These are phyloP conservation scores for Neotoma lepida DNA, from an alignment of 2,113 vertebrate genomes.

Conservation along the genomic window DNA sequence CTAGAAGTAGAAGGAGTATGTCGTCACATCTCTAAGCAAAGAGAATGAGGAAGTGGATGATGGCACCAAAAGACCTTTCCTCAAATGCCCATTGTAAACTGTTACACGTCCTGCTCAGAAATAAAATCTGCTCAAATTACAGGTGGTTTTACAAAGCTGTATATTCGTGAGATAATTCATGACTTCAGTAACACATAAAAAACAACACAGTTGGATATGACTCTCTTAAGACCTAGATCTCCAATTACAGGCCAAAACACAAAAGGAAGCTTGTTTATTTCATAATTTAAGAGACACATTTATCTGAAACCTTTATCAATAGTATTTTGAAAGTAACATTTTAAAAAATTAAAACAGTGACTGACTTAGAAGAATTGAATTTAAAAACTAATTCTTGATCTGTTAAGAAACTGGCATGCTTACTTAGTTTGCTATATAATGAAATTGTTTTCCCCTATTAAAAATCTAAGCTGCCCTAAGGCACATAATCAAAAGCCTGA, in stretches of 20 bases:
- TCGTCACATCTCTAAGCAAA: neutral
- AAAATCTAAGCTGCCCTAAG: slow-evolving; percentile 47
- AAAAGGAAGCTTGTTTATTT: neutral
- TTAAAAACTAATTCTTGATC: slow-evolving; percentile 43
- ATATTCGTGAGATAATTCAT: neutral
- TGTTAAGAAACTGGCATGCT: neutral
- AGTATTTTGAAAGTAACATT: slow-evolving; percentile 38
- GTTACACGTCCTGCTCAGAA: neutral
- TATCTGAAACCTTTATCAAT: slow-evolving; percentile 22
- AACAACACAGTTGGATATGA: neutral
- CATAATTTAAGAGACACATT: slow-evolving; percentile 32
- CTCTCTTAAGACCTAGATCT: neutral
- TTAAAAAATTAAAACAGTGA: slow-evolving; percentile 22
- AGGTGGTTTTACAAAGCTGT: slow-evolving; percentile 41
- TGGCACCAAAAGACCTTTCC: neutral
- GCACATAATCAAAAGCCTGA: slow-evolving; percentile 42
- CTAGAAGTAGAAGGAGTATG: neutral
- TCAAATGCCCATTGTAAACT: slow-evolving; percentile 11
- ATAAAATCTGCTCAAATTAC: slow-evolving; percentile 9
- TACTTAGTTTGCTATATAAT: slow-evolving; percentile 28
- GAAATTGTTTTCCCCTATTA: neutral
- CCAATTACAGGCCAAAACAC: slow-evolving; percentile 15
- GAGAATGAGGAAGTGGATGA: neutral
- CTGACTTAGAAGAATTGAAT: slow-evolving; percentile 2
- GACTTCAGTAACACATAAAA: slow-evolving; percentile 14